Conservation (phyloP, 2,797 vertebrate species). For the Acanthurus lineatus region DNA sequence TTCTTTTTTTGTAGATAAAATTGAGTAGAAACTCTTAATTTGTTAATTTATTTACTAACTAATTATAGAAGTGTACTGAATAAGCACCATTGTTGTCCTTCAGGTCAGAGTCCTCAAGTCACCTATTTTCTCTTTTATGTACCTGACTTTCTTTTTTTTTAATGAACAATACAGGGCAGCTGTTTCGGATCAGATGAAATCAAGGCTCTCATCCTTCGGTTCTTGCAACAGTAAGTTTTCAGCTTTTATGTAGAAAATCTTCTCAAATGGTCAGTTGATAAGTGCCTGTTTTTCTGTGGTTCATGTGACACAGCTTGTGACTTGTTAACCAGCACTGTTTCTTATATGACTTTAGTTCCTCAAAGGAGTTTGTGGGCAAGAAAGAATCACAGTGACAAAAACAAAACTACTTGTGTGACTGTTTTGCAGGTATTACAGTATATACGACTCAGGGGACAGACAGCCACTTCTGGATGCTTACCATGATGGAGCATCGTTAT, state of each 20-base stretch:
- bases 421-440: conserved; percentile 83
- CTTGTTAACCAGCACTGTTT: background rate
- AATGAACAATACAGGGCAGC: conserved; percentile 86
- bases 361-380: background rate
- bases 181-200: conserved; percentile 91
- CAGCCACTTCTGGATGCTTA: conserved; percentile 93
- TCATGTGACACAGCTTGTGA: background rate
- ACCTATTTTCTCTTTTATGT: background rate
- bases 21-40: background rate
- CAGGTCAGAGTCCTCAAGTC: background rate
- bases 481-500: conserved; percentile 92
- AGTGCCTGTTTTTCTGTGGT: background rate
- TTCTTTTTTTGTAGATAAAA: background rate
- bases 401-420: background rate
- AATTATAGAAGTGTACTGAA: background rate
- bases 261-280: background rate
- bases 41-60: background rate
- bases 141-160: conserved; percentile 5
- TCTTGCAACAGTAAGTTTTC: conserved; percentile 92
- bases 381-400: background rate
- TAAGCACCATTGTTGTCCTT: background rate
- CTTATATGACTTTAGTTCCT: background rate
- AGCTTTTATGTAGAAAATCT: background rate
- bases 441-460: conserved; percentile 92
- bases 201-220: conserved; percentile 88